Evolutionary conservation across 2,888 invertebrate species (phyloP), one percentile per base, ranked within the genome.

Genomic region (Eupeodes luniger): DNA sequence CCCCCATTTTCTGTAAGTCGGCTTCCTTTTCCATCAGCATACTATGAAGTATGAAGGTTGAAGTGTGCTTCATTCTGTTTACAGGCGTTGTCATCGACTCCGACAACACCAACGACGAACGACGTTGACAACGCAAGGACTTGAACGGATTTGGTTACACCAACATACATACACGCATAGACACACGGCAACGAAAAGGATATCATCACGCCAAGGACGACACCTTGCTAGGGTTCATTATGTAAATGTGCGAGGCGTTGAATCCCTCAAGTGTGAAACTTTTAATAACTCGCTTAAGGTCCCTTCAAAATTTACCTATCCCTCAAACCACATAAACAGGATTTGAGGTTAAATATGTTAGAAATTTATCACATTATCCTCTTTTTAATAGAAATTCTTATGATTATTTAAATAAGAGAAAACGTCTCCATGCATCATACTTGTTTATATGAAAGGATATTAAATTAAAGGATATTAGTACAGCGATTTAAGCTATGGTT

Each of bases 221-320:
- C 87, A 88, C 87, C 80, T 84, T 88, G 84, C 81, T 61, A 74
- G 69, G 77, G 87, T 84, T 84, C 87, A 84, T 88, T 88, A 88
- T 88, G 87, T 77, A 88, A 84, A 88, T 81, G 62, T 84, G 74
- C 74, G 67, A 77, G 57, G 84, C 66, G 77, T 78, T 81, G 84
- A 74, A 81, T 84, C 87, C 74, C 77, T 74, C 80, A 88, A 88
- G 87, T 88, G 81, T 78, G 81, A 84, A 88, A 88, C 76, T 88
- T 87, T 88, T 88, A 88, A 88, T 88, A 88, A 88, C 84, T 84
- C 87, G 84, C 84, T 88, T 84, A 75, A 67, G 77, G 81, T 80
- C 84, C 74, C 80, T 78, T 84, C 44, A 70, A 79, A 82, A 82
- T 82, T 70, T 47, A 59, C 12, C 5, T 14, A 51, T 16, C 40